Conservation (phyloP, 92 coral and sea anemone genomes). For the Epizoanthus stellaris region DNA sequence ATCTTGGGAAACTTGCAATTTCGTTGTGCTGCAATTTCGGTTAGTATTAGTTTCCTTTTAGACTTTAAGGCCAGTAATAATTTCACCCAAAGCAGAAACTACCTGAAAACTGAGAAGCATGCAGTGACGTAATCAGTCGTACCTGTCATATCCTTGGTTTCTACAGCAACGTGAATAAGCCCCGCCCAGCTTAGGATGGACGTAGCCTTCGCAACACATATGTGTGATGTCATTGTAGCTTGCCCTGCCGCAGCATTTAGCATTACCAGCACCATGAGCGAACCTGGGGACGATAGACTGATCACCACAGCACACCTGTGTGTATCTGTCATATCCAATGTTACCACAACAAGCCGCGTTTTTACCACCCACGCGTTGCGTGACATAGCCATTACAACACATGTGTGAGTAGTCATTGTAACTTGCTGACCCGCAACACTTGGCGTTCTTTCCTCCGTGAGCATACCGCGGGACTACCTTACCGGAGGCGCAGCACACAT, state of each 20-base stretch:
- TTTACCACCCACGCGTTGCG: slow-evolving; percentile 21
- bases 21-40: too few relatives aligned
- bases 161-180: slow-evolving; percentile 41
- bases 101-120: too few relatives aligned
- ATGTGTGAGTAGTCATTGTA: slow-evolving; percentile 40
- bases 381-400: slow-evolving; percentile 49
- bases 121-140: background rate
- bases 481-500: slow-evolving; percentile 43
- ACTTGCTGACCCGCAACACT: slow-evolving; percentile 45
- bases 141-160: slow-evolving; percentile 27
- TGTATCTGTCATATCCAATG: slow-evolving; percentile 36
- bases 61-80: too few relatives aligned
- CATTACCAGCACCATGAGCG: slow-evolving; percentile 29
- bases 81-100: too few relatives aligned
- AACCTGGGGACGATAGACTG: slow-evolving; percentile 23
- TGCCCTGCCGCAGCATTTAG: slow-evolving; percentile 41
- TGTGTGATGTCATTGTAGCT: slow-evolving; percentile 44
- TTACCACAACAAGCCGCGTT: slow-evolving; percentile 45
- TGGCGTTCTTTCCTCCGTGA: slow-evolving; percentile 37
- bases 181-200: slow-evolving; percentile 27
- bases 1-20: too few relatives aligned
- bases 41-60: too few relatives aligned
- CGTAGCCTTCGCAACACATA: slow-evolving; percentile 41
- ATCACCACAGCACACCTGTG: slow-evolving; percentile 50
- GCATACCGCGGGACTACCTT: slow-evolving; percentile 29